phyloP scores from a whole-genome alignment of 2,888 invertebrate species.

The Cyaniris semiargus region DNA sequence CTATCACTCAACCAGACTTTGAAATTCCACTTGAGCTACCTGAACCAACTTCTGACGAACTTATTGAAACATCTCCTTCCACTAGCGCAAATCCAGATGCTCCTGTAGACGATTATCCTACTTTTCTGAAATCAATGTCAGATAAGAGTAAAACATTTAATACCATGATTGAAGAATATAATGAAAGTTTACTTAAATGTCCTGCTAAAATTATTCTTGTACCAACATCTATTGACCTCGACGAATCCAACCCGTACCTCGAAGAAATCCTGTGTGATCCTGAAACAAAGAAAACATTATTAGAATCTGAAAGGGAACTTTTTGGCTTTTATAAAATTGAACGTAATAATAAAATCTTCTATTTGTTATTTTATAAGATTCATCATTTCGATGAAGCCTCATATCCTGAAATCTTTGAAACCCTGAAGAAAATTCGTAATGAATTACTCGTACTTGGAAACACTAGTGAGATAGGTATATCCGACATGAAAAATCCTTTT shows the following conservation, averaged over 20 bases:
- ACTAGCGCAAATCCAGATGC: not conserved
- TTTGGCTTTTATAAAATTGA: slow-evolving; percentile 22
- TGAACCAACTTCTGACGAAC: not conserved
- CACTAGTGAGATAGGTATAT: slow-evolving; percentile 32
- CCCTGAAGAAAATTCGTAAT: not conserved
- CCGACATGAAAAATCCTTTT: slow-evolving; percentile 36
- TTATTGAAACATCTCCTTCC: not conserved
- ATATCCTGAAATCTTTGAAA: slow-evolving; percentile 14
- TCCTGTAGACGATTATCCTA: not conserved
- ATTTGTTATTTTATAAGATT: slow-evolving; percentile 38
- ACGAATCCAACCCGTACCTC: slow-evolving; percentile 20
- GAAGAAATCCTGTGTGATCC: slow-evolving; percentile 17
- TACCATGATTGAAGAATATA: slow-evolving; percentile 3
- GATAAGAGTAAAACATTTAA: not conserved
- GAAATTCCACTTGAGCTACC: not conserved
- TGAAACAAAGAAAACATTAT: not conserved
- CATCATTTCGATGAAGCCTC: slow-evolving; percentile 25
- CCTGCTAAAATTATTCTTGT: slow-evolving; percentile 5
- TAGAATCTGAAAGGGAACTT: slow-evolving; percentile 22
- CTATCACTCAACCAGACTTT: not conserved
- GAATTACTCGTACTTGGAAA: not conserved
- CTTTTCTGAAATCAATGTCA: not conserved
- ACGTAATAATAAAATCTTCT: slow-evolving; percentile 28
- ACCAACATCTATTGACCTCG: slow-evolving; percentile 22
- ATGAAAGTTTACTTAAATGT: slow-evolving; percentile 20